Evolutionary conservation across 2,888 invertebrate species (phyloP), one percentile per base, ranked within the genome.

Genomic region (Pyralis farinalis): DNA sequence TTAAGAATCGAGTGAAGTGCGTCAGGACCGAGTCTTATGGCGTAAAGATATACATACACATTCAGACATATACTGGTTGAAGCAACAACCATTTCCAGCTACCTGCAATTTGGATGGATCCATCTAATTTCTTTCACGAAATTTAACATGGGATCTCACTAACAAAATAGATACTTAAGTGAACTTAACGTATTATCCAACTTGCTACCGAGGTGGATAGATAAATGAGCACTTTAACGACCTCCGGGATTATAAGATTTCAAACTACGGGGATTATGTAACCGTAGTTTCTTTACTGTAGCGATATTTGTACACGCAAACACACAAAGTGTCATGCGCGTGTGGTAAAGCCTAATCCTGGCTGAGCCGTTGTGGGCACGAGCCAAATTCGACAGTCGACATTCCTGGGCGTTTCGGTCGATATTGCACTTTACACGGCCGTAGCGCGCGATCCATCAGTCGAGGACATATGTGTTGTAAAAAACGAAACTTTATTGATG

Each of bases 321-420:
- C 28, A 33, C 27, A 33, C 32, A 39, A 25, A 36, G 33, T 40
- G 36, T 28, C 39, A 34, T 20, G 47, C 45, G 47, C 39, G 35
- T 20, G 47, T 46, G 47, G 53, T 51, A 47, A 42, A 46, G 46
- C 52, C 48, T 69, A 71, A 73, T 67, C 70, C 63, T 38, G 31
- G 40, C 43, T 52, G 52, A 65, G 59, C 60, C 42, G 30, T 39
- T 46, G 53, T 47, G 46, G 62, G 67, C 63, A 69, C 59, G 63
- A 44, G 45, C 46, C 41, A 44, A 57, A 54, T 53, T 55, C 48
- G 44, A 55, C 55, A 53, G 40, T 51, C 47, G 41, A 39, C 44
- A 51, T 51, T 51, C 44, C 51, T 25, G 49, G 58, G 48, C 53
- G 53, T 61, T 61, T 55, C 51, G 42, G 41, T 35, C 42, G 46